Conservation (phyloP, 2,888 invertebrate genomes). For the Crossocerus cetratus region DNA sequence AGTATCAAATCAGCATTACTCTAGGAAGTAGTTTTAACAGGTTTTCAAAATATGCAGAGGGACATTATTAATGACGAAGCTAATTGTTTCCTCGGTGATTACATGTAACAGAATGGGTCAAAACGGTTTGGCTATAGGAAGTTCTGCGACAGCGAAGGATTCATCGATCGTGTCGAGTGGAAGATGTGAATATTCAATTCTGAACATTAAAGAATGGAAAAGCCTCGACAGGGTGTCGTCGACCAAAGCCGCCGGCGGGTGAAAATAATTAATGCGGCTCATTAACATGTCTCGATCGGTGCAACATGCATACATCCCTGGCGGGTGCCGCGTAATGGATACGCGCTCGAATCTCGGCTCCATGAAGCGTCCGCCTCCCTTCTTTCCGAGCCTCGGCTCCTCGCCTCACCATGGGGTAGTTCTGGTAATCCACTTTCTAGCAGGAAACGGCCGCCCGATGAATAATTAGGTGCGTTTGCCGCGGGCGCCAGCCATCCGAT, state of each 20-base stretch:
- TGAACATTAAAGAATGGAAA: conserved; percentile 14
- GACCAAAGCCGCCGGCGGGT: conserved; percentile 35
- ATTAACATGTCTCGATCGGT: conserved; percentile 36
- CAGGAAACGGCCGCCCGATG: conserved; percentile 52
- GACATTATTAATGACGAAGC: no score
- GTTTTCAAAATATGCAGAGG: no score
- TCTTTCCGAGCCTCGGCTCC: not conserved
- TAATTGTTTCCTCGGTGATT: no score
- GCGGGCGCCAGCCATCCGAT: conserved; percentile 37
- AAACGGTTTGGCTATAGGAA: no score
- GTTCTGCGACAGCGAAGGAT: no score
- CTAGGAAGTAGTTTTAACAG: no score
- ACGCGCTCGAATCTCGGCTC: conserved; percentile 15
- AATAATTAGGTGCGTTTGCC: conserved; percentile 59
- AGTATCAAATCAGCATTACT: no score
- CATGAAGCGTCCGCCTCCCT: conserved; percentile 21
- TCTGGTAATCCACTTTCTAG: conserved; percentile 60
- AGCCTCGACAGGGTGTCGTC: conserved; percentile 43
- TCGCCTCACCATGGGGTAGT: conserved; percentile 39
- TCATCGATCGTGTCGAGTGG: no score
- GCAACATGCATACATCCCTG: conserved; percentile 37
- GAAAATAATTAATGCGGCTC: conserved; percentile 61
- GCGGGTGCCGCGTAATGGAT: conserved; percentile 47
- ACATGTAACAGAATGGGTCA: no score
- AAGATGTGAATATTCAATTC: no score